Evolutionary conservation across 2,113 vertebrate species (phyloP), one percentile per base, ranked within the genome.

Genomic region (Piprites chloris): DNA sequence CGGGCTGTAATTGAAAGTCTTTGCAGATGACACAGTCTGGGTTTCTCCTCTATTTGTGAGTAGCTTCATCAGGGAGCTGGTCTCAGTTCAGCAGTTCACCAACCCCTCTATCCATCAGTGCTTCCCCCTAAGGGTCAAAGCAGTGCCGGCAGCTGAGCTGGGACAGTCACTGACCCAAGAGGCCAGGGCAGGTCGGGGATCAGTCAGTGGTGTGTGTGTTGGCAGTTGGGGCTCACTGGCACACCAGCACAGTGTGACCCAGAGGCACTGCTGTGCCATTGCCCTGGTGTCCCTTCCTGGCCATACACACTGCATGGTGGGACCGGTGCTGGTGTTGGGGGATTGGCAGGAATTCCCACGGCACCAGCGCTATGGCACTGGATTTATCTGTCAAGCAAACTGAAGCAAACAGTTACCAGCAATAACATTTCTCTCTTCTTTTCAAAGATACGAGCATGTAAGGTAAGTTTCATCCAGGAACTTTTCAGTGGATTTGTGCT

Each of bases 61-160:
- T 27, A 65, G 32, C n/a, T 30, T 46, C n/a, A 52, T 58, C 2
- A 1, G 35, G 62, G 16, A 47, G 24, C 17, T 63, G 72, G 18
- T 62, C 63, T 56, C 21, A 8, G 17, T 50, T 37, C 68, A 81
- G 27, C 33, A 59, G 59, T 17, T 92, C 53, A 20, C 6, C 44
- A 8, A 1, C 23, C 35, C 20, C 2, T 37, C 49, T 78, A 3
- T 30, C 42, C 3, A 0, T 21, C 0, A 0, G 42, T 35, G 42
- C 39, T 85, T 92, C 53, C 18, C 9, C 1, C 2, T 12, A 5
- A 28, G 67, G 44, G 58, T 14, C 46, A 8, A 76, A 11, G 58
- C 50, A 24, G 50, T 0, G 5, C 35, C 0, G 0, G 67, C n/a
- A 41, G 69, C 80, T 7, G 12, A 56, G 55, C n/a, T 0, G 17